Evolutionary conservation across 2,888 invertebrate species (phyloP).

Genomic region (Lepidocyrtoides sp.): DNA sequence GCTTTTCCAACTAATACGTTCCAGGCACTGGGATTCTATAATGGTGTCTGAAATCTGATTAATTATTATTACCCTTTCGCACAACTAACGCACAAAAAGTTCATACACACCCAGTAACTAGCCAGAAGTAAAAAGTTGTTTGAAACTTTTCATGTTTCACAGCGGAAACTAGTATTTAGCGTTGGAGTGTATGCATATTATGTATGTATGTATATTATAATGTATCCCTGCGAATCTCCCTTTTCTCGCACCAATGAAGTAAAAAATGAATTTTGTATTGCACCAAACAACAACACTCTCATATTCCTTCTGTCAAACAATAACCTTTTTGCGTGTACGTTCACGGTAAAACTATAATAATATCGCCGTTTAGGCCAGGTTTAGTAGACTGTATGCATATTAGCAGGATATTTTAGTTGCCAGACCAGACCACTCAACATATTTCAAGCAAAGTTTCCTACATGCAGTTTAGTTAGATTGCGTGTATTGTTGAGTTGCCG

Average conservation of each 20-base stretch:
- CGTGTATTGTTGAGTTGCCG: slow-evolving; percentile 46
- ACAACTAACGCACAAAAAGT: slow-evolving; percentile 38
- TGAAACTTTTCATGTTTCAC: background rate
- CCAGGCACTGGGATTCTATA: background rate
- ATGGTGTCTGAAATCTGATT: slow-evolving; percentile 50
- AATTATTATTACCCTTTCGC: slow-evolving; percentile 56
- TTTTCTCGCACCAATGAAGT: background rate
- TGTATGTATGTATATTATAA: too few relatives aligned
- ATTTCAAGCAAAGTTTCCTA: slow-evolving; percentile 18
- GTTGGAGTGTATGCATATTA: too few relatives aligned
- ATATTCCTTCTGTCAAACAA: slow-evolving; percentile 54
- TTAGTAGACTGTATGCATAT: too few relatives aligned
- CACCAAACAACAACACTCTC: slow-evolving; percentile 2
- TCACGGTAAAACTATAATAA: background rate
- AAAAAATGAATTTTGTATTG: slow-evolving; percentile 49
- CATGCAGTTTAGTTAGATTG: background rate
- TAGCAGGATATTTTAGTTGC: slow-evolving; percentile 20
- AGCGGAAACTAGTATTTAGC: slow-evolving; percentile 64
- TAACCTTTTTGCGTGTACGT: slow-evolving; percentile 29
- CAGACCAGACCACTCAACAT: background rate
- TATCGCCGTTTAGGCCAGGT: background rate
- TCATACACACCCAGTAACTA: slow-evolving; percentile 59
- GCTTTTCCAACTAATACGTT: background rate
- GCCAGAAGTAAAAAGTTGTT: background rate
- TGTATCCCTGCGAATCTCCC: background rate